phyloP scores from a whole-genome alignment of 2,113 vertebrate species.

The Gnathonemus echidnorhynchus region DNA sequence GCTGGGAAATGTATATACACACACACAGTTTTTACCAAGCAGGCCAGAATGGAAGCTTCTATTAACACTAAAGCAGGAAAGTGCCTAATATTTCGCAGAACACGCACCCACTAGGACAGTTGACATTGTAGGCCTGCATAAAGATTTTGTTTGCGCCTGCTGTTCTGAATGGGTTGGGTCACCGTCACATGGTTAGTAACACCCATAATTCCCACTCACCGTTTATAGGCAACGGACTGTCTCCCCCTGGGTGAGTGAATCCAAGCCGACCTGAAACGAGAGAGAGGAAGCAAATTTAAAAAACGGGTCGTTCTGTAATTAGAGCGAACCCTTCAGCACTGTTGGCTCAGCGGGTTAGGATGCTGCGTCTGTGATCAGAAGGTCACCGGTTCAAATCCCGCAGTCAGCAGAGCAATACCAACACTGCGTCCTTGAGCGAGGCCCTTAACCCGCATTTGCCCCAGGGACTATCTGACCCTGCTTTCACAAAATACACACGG shows the following conservation, averaged over 20 bases:
- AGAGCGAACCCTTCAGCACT: neutral
- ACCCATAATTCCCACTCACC: conserved; percentile 57
- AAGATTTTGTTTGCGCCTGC: too few species aligned
- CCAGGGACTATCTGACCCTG: neutral
- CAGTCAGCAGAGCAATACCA: neutral
- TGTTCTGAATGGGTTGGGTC: neutral
- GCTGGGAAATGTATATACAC: neutral
- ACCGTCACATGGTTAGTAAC: conserved; percentile 6
- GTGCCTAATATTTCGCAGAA: neutral
- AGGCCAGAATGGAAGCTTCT: neutral
- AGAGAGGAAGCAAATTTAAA: conserved; percentile 29
- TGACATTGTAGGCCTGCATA: neutral
- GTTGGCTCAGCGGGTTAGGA: neutral
- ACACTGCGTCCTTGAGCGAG: neutral
- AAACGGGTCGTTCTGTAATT: neutral
- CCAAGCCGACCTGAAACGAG: conserved; percentile 69
- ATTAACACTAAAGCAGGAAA: neutral
- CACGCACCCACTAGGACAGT: neutral
- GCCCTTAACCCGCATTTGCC: neutral
- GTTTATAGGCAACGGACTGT: conserved; percentile 78
- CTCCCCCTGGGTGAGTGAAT: conserved; percentile 73
- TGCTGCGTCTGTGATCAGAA: neutral
- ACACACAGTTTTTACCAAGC: neutral
- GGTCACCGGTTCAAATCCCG: neutral
- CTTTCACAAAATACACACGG: neutral